Percentiles rank a stretch among this genome's conserved stretches.
Evolutionary conservation across 1,140 invertebrate genomes (phyloP).

Genomic region (Apis florea): DNA sequence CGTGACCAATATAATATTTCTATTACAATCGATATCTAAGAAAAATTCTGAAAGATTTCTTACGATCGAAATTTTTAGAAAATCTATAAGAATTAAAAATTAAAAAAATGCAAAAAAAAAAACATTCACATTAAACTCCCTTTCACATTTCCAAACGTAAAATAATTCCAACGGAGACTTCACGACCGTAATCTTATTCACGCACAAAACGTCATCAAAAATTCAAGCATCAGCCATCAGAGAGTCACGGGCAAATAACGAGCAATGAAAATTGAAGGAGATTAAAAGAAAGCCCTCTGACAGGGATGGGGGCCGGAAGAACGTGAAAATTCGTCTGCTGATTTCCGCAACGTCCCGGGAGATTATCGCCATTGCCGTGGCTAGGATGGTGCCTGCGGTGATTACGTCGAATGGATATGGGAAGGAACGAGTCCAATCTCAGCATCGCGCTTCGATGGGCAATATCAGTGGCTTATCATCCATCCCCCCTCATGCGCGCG

Average conservation of each 20-base stretch:
- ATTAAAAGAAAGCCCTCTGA: constrained; percentile 38
- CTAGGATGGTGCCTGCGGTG: constrained; percentile 57
- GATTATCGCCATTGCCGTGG: constrained; percentile 61
- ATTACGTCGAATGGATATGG: constrained; percentile 69
- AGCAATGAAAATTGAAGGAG: constrained; percentile 28
- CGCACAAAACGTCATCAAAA: constrained; percentile 1
- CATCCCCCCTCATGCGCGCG: constrained; percentile 33
- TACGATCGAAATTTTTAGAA: no score
- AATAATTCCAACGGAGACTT: background rate
- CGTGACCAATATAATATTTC: no score
- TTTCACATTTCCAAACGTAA: background rate
- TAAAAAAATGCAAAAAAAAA: no score
- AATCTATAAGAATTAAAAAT: no score
- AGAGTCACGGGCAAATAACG: background rate
- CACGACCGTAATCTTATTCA: background rate
- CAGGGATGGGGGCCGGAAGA: constrained; percentile 26
- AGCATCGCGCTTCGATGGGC: constrained; percentile 69
- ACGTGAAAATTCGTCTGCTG: constrained; percentile 62
- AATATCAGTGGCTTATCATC: constrained; percentile 74
- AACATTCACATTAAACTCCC: background rate
- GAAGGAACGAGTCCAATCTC: constrained; percentile 72
- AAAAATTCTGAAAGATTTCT: no score
- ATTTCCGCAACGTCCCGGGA: constrained; percentile 51
- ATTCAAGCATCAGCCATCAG: background rate
- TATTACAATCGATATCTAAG: no score